Conservation (phyloP, 2,797 vertebrate species). For the Heterohyrax brucei region DNA sequence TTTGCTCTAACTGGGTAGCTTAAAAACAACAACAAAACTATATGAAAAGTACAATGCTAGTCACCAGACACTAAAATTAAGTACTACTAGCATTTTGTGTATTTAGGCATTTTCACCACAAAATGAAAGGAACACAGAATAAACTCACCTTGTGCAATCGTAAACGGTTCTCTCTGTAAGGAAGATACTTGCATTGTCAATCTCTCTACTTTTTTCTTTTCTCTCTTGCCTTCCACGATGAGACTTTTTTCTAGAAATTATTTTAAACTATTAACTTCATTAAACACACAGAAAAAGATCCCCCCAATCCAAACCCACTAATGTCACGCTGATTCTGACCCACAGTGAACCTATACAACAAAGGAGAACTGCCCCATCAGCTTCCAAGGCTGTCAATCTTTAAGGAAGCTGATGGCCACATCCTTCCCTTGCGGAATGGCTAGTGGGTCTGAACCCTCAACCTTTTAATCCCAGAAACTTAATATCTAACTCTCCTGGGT, state of each 20-base stretch:
- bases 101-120: slow-evolving; percentile 53
- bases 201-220: slow-evolving; percentile 97
- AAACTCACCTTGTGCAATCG: slow-evolving; percentile 94
- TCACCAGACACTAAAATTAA: slow-evolving; percentile 51
- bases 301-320: too few species aligned
- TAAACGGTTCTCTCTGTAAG: slow-evolving; percentile 94
- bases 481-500: background rate
- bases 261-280: slow-evolving; percentile 41
- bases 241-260: slow-evolving; percentile 92
- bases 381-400: too few species aligned
- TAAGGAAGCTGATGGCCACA: too few species aligned
- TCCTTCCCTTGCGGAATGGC: too few species aligned
- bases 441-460: too few species aligned
- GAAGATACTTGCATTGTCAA: slow-evolving; percentile 95
- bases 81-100: background rate
- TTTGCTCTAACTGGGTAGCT: slow-evolving; percentile 23
- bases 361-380: too few species aligned
- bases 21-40: slow-evolving; percentile 34
- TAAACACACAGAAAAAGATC: slow-evolving; percentile 49
- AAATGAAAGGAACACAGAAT: slow-evolving; percentile 66
- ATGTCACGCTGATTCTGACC: too few species aligned
- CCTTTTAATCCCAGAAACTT: background rate
- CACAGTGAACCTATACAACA: too few species aligned
- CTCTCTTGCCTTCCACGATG: slow-evolving; percentile 96
- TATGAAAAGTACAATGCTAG: slow-evolving; percentile 51